A percentile compares a stretch with the other conserved stretches of the same genome.
Conservation (phyloP, 2,888 invertebrate genomes). For the Athrips mouffetella region DNA sequence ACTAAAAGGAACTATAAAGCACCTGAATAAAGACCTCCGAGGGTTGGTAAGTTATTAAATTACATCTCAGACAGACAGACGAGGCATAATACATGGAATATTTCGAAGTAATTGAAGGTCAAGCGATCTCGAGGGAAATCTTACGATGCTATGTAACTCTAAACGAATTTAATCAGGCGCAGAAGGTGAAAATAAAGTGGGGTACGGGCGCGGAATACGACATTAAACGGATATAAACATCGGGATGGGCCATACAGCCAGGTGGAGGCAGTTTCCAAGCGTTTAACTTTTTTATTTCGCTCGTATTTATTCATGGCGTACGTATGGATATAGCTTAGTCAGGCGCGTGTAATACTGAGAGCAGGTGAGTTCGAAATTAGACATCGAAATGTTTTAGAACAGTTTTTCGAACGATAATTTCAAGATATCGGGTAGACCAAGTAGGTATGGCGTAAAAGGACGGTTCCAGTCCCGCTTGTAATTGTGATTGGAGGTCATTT, state of each 20-base stretch:
- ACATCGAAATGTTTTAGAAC: too few relatives aligned
- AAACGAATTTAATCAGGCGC: slow-evolving; percentile 18
- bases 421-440: too few relatives aligned
- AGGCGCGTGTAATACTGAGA: not conserved
- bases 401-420: too few relatives aligned
- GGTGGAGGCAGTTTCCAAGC: slow-evolving; percentile 2
- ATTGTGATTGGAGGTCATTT: too few relatives aligned
- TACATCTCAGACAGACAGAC: not conserved
- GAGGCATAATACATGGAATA: not conserved
- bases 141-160: slow-evolving; percentile 10
- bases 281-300: slow-evolving; percentile 11
- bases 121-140: slow-evolving; percentile 17
- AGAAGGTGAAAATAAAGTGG: not conserved
- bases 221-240: slow-evolving; percentile 9
- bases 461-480: too few relatives aligned
- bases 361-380: not conserved
- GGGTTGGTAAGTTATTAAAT: not conserved
- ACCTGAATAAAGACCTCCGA: not conserved
- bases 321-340: not conserved
- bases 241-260: not conserved
- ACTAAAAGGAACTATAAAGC: too few relatives aligned
- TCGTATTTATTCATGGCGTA: slow-evolving; percentile 14
- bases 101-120: not conserved
- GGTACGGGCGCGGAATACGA: not conserved
- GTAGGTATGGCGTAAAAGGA: too few relatives aligned